These are phyloP conservation scores for Dunckerocampus dactyliophorus DNA, from an alignment of 2,113 vertebrate species.

Conservation along the genomic window DNA sequence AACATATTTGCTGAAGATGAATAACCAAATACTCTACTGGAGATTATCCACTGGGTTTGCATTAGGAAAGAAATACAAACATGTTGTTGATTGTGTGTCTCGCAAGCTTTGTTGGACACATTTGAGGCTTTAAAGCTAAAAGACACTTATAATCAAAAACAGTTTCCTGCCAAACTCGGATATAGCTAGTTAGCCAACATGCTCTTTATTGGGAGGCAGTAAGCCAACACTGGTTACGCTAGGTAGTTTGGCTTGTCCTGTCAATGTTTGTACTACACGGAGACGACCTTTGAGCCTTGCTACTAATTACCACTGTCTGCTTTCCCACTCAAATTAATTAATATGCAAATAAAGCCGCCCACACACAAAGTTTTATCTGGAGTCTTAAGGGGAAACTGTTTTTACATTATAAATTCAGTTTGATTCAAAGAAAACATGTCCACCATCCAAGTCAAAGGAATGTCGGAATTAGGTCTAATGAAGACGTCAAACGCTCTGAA, in stretches of 20 bases:
- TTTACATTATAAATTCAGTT: conserved; percentile 1
- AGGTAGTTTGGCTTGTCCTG: neutral
- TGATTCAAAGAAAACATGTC: conserved; percentile 17
- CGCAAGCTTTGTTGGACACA: neutral
- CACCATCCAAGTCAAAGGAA: conserved; percentile 11
- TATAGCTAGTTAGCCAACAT: conserved; percentile 7
- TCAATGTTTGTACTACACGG: conserved; percentile 18
- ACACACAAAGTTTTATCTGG: neutral
- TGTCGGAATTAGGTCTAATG: conserved; percentile 38
- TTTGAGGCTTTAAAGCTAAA: too few species aligned
- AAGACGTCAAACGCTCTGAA: conserved; percentile 33
- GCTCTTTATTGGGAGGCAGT: conserved; percentile 14
- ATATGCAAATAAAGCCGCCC: neutral
- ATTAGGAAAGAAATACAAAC: too few species aligned
- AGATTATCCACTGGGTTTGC: too few species aligned
- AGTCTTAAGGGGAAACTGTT: neutral
- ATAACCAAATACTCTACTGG: too few species aligned
- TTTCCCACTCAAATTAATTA: neutral
- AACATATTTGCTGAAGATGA: too few species aligned
- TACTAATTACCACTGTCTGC: conserved; percentile 1
- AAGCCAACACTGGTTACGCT: conserved; percentile 5
- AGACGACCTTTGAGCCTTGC: conserved; percentile 1
- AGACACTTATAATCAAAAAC: conserved; percentile 28
- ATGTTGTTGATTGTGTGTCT: too few species aligned
- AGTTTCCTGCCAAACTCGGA: conserved; percentile 1